These are phyloP conservation scores for Iphiclides podalirius DNA, from an alignment of 2,888 invertebrate genomes.

Conservation along the genomic window DNA sequence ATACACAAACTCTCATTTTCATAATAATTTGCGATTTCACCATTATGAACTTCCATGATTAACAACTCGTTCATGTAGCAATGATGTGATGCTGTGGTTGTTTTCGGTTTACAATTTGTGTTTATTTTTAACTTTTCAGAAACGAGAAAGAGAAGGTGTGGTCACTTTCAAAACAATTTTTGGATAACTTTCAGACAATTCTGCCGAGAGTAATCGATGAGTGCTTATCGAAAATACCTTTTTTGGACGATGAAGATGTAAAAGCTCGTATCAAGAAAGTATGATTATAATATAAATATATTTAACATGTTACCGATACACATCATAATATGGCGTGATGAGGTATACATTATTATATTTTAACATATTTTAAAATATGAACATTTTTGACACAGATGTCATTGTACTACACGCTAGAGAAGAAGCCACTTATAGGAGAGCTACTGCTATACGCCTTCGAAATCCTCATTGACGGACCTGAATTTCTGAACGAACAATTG, in stretches of 20 bases:
- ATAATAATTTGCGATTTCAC: no score
- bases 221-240: background rate
- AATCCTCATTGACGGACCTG: slow-evolving; percentile 1
- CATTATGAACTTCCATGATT: no score
- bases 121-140: background rate
- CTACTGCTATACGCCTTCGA: slow-evolving; percentile 9
- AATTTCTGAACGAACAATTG: slow-evolving; percentile 2
- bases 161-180: background rate
- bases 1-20: no score
- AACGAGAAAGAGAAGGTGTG: background rate
- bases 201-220: background rate
- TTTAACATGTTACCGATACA: no score
- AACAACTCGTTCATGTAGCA: no score
- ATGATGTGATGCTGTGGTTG: no score
- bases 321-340: no score
- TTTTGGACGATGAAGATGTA: background rate
- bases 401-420: slow-evolving; percentile 57
- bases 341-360: no score
- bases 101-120: no score
- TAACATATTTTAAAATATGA: no score
- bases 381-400: slow-evolving; percentile 2
- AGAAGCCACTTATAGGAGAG: slow-evolving; percentile 50
- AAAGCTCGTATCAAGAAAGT: background rate
- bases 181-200: background rate
- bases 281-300: no score